Evolutionary conservation across 1,140 invertebrate genomes (phyloP).

Genomic region (Drosophila baimaii): DNA sequence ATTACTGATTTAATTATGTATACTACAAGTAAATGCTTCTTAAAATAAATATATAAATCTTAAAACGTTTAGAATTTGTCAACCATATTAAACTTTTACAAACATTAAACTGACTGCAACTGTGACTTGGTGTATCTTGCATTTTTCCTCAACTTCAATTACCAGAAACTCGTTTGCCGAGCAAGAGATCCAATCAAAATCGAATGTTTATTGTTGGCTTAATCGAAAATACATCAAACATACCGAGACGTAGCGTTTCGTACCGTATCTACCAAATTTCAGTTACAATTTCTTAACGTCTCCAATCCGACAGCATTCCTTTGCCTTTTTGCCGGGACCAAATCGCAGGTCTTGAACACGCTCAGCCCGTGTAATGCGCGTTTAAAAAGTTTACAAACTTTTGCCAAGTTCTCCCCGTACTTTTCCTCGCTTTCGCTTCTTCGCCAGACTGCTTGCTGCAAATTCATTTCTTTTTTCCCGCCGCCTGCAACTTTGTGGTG

Average conservation of each 20-base stretch:
- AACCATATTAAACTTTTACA: not conserved
- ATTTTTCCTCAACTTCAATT: slow-evolving; percentile 39
- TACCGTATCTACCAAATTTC: slow-evolving; percentile 38
- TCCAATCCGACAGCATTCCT: slow-evolving; percentile 35
- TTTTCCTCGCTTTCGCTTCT: slow-evolving; percentile 33
- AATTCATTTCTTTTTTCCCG: slow-evolving; percentile 54
- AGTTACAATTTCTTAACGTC: slow-evolving; percentile 43
- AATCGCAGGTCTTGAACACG: slow-evolving; percentile 69
- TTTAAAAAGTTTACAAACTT: slow-evolving; percentile 82
- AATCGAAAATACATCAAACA: slow-evolving; percentile 57
- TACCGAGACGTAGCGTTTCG: slow-evolving; percentile 46
- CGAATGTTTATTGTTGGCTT: slow-evolving; percentile 44
- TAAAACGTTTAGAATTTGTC: not conserved
- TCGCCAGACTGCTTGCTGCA: slow-evolving; percentile 55
- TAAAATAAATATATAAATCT: not conserved
- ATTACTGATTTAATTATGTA: no score
- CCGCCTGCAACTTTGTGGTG: slow-evolving; percentile 70
- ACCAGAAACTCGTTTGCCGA: slow-evolving; percentile 27
- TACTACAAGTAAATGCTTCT: no score
- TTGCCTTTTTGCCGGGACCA: slow-evolving; percentile 29
- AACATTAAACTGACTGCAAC: not conserved
- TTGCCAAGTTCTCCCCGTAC: slow-evolving; percentile 64
- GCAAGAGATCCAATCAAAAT: slow-evolving; percentile 48
- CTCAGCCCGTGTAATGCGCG: slow-evolving; percentile 79
- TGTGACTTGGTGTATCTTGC: not conserved